These are phyloP conservation scores for Ligdia adustata DNA, from an alignment of 2,888 invertebrate species.

Conservation along the genomic window DNA sequence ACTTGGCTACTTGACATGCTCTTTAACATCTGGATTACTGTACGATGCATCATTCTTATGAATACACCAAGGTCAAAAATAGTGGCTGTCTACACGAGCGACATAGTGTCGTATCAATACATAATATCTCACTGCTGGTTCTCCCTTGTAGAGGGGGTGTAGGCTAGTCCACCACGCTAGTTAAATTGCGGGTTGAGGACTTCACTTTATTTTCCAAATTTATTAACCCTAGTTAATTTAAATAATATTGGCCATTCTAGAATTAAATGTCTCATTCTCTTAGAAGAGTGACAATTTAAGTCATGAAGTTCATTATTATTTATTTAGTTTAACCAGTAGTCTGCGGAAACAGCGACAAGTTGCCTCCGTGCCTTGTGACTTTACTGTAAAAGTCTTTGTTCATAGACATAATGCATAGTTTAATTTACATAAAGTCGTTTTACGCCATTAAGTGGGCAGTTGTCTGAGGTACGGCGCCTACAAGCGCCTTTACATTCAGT, in stretches of 20 bases:
- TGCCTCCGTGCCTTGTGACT: background rate
- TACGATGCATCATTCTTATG: slow-evolving; percentile 26
- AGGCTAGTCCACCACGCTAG: too few species aligned
- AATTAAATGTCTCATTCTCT: too few species aligned
- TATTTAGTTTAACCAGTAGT: background rate
- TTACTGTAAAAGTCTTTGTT: slow-evolving; percentile 5
- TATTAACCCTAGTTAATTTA: too few species aligned
- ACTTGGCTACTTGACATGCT: slow-evolving; percentile 26
- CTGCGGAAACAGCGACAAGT: background rate
- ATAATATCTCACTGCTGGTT: too few species aligned
- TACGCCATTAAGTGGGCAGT: slow-evolving; percentile 6
- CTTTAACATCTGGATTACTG: slow-evolving; percentile 12
- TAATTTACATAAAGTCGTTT: slow-evolving; percentile 13
- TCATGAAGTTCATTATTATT: too few species aligned
- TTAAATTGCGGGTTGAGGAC: too few species aligned
- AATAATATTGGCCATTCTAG: too few species aligned
- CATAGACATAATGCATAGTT: slow-evolving; percentile 6
- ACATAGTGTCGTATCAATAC: too few species aligned
- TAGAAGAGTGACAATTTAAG: too few species aligned
- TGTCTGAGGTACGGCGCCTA: slow-evolving; percentile 20
- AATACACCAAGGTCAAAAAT: slow-evolving; percentile 12
- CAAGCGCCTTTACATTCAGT: slow-evolving; percentile 9
- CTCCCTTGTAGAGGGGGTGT: too few species aligned
- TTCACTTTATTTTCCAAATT: too few species aligned
- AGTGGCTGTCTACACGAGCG: background rate